phyloP scores from a whole-genome alignment of 1,140 invertebrate genomes.

The Streblospio benedicti region DNA sequence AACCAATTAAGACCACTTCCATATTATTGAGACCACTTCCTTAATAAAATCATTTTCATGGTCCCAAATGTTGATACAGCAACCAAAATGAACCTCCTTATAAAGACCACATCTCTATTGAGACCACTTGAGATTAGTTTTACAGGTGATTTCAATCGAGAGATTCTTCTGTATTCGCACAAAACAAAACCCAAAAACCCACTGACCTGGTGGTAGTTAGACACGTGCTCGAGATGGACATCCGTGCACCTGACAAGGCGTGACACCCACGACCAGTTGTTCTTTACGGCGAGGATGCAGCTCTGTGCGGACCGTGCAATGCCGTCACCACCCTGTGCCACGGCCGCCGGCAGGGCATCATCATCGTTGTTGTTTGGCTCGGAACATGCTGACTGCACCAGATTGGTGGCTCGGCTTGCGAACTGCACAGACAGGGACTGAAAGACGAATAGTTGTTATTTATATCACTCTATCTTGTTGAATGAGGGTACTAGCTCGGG shows the following conservation, averaged over 20 bases:
- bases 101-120: no score
- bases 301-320: slow-evolving; percentile 6
- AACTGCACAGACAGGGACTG: background rate
- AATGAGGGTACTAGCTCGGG: background rate
- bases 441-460: background rate
- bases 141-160: no score
- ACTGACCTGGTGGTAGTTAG: slow-evolving; percentile 19
- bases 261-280: slow-evolving; percentile 16
- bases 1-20: no score
- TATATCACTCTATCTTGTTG: background rate
- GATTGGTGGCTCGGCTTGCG: background rate
- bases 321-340: background rate
- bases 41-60: no score
- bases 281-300: slow-evolving; percentile 13
- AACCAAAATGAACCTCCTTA: no score
- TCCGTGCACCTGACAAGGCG: slow-evolving; percentile 13
- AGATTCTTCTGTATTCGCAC: background rate
- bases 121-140: no score
- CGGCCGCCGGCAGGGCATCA: background rate
- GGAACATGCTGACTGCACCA: background rate
- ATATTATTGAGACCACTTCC: no score
- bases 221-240: slow-evolving; percentile 12
- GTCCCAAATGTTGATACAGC: no score
- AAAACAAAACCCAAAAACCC: background rate
- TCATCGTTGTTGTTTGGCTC: no score